phyloP scores from a whole-genome alignment of 2,888 invertebrate genomes.

The Lasioglossum lativentre region DNA sequence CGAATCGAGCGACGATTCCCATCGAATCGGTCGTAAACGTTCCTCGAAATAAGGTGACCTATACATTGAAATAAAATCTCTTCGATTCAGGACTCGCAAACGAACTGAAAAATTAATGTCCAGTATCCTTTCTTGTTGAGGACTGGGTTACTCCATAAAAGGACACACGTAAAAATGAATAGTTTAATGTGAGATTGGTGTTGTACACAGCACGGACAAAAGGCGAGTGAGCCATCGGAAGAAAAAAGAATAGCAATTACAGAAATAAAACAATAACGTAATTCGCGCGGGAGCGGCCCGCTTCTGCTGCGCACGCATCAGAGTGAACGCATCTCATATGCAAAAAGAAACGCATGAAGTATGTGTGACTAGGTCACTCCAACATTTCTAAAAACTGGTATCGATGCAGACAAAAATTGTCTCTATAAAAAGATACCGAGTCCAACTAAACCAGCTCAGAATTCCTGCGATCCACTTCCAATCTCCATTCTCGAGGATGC shows the following conservation, averaged over 20 bases:
- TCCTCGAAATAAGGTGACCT: neutral
- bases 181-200: no score
- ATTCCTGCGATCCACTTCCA: neutral
- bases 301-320: no score
- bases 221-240: no score
- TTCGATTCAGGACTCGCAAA: neutral
- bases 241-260: no score
- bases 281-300: no score
- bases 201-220: no score
- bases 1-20: neutral
- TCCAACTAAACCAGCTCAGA: neutral
- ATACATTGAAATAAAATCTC: neutral
- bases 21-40: neutral
- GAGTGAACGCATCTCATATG: no score
- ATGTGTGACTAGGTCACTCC: no score
- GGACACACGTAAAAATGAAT: no score
- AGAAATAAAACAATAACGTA: no score
- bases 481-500: neutral
- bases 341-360: no score
- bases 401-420: neutral
- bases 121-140: neutral
- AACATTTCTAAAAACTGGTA: neutral
- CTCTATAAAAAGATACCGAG: neutral
- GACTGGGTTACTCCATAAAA: no score
- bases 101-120: neutral